phyloP scores from a whole-genome alignment of 2,113 vertebrate genomes.

The Hypocryptadius cinnamomeus region DNA sequence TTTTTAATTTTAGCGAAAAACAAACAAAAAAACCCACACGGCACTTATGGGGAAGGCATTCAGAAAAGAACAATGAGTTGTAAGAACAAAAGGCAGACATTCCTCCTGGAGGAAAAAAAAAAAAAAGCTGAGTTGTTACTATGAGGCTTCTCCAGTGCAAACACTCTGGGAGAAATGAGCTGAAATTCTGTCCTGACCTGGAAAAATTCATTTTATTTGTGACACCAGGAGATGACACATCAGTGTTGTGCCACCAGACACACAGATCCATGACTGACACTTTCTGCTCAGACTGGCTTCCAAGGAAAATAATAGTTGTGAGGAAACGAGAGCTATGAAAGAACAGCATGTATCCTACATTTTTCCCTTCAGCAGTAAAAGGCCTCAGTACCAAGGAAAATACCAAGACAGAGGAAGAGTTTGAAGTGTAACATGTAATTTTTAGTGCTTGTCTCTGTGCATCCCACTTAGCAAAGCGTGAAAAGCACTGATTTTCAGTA shows the following conservation, averaged over 20 bases:
- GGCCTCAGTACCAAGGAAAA: neutral
- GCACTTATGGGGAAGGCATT: neutral
- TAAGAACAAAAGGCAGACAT: neutral
- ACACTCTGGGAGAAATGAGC: neutral
- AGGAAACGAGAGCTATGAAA: neutral
- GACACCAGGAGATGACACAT: neutral
- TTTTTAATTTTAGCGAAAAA: neutral
- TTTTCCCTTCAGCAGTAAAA: constrained; percentile 21
- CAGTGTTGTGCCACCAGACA: neutral
- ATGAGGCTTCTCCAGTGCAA: neutral
- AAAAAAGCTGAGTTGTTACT: neutral
- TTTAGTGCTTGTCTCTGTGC: neutral
- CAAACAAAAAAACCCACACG: neutral
- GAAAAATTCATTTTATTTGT: neutral
- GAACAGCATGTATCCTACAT: constrained; percentile 3
- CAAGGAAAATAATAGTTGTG: constrained; percentile 34
- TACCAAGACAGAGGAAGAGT: neutral
- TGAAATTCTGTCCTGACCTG: neutral
- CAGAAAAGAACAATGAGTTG: neutral
- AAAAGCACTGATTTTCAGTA: neutral
- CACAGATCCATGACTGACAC: neutral
- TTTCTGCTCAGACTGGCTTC: neutral
- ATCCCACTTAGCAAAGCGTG: neutral
- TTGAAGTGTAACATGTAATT: neutral
- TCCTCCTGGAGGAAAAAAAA: neutral